phyloP scores from a whole-genome alignment of 2,888 invertebrate genomes.

The Erebia ligea region DNA sequence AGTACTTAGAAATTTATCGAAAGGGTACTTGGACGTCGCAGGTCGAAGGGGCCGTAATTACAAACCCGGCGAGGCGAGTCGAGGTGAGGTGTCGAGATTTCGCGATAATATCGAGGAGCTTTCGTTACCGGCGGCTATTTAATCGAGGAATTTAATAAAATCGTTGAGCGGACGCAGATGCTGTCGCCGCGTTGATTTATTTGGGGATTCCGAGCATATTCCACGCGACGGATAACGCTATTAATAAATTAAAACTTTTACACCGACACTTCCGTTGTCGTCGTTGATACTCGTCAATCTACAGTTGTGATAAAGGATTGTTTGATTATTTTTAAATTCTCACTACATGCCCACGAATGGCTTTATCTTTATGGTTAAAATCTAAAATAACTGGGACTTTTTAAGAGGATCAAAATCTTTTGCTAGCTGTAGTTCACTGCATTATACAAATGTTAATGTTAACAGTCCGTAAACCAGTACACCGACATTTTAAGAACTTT shows the following conservation, averaged over 20 bases:
- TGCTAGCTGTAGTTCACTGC: not conserved
- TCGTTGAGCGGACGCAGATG: conserved; percentile 52
- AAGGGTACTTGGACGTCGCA: conserved; percentile 8
- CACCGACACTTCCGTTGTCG: conserved; percentile 19
- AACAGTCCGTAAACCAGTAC: too few relatives aligned
- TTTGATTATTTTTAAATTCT: not conserved
- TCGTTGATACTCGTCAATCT: not conserved
- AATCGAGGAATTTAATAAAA: conserved; percentile 75
- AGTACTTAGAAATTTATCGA: not conserved
- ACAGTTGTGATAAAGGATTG: conserved; percentile 1
- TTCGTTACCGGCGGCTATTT: conserved; percentile 65
- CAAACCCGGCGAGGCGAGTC: conserved; percentile 20
- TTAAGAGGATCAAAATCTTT: not conserved
- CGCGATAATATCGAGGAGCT: conserved; percentile 72
- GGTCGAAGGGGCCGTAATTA: conserved; percentile 27
- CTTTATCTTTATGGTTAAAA: too few relatives aligned
- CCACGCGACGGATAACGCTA: conserved; percentile 31
- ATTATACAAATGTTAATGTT: not conserved
- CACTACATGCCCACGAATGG: not conserved
- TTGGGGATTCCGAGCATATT: conserved; percentile 38
- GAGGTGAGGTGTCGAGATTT: conserved; percentile 60
- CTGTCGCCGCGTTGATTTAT: conserved; percentile 58
- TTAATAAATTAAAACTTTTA: conserved; percentile 31
- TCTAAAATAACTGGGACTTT: not conserved
- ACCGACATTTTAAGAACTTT: too few relatives aligned